Base-by-base conservation (phyloP, 2,113 vertebrate species). In the Ardeotis arabs region DNA sequence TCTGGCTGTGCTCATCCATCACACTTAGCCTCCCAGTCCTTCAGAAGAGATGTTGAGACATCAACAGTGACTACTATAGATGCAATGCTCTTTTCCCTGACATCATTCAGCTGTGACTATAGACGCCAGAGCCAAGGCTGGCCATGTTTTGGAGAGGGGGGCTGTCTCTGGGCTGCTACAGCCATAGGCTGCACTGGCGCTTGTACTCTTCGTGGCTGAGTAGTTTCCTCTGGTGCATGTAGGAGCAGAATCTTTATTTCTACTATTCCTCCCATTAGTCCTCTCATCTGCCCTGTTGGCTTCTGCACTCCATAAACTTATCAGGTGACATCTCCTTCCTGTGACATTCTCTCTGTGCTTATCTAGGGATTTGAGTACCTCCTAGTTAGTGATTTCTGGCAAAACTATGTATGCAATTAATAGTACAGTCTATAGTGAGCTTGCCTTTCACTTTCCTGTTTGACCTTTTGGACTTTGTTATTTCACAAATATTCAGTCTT, bases 401-500 rank as follows among this genome's bases (percentile, higher is more conserved):
- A 77, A 63, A 94, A 91, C 84, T 88, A 84, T 67, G 53, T 76
- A 28, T 52, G 76, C 69, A 69, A 90, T 39, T 89, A 69, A 82
- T 64, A 85, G 52, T 45, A 73, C 44, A 82, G 50, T 44, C 63
- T 63, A 16, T 17, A 92, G 59, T 21, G 67, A 68, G 50, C 45
- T 80, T 93, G 72, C 47, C 35, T 89, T 94, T 90, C 78, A 39
- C 50, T 77, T 89, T 82, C 69, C 77, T 70, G 49, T 66, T 90
- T 79, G 66, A 85, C 82, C 44, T 69, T 74, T 93, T 74, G 8
- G 80, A 72, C 37, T 67, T 83, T 3, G 7, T 56, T 91, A 62
- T 78, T 93, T 87, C 73, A 81, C 72, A 92, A 41, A 95, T 93
- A 94, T 50, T 93, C 60, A 47, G 60, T 84, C 84, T 73, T 72